Base-by-base conservation (phyloP, 2,888 invertebrate species). In the Alentia gelatinosa region DNA sequence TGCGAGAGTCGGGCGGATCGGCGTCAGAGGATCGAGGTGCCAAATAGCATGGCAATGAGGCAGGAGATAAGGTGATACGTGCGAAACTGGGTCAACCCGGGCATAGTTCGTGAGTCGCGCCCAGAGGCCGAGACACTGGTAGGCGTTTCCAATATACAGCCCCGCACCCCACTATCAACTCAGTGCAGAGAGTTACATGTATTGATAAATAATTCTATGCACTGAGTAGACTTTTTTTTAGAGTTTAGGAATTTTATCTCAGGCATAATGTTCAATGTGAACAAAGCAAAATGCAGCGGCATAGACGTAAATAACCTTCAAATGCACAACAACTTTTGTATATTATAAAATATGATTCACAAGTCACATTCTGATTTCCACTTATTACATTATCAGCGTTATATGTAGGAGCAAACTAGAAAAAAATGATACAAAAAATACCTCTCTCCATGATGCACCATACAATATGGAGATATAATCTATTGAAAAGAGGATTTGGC, bases 31-130 rank as follows among this genome's bases (percentile, higher is more conserved):
- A 79, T 79, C 79, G 79, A 79, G 79, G 79, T 79, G 79, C 37
- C 79, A 79, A 39, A 39, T 79, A 37, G 79, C 79, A 79, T 79
- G 79, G 79, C 79, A 79, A 79, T 79, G 79, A 79, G 79, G 26
- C 79, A 9, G 39, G 37, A 79, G 79, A 79, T 79, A 39, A 79
- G 79, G 79, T 79, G 79, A 79, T 79, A 79, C 35, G 79, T 79
- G 79, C 19, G 37, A 35, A 79, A 79, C 79, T 79, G n/a, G 79
- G 79, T 79, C 79, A 79, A 1, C 37, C 19, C 15, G 39, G 37
- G 15, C 79, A 74, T 15, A 33, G 74, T n/a, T n/a, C n/a, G n/a
- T n/a, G n/a, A n/a, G n/a, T n/a, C n/a, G n/a, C n/a, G n/a, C n/a
- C n/a, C n/a, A n/a, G n/a, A n/a, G n/a, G n/a, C n/a, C n/a, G n/a